Evolutionary conservation across 2,888 invertebrate species (phyloP).

Genomic region (Parascotia fuliginaria): DNA sequence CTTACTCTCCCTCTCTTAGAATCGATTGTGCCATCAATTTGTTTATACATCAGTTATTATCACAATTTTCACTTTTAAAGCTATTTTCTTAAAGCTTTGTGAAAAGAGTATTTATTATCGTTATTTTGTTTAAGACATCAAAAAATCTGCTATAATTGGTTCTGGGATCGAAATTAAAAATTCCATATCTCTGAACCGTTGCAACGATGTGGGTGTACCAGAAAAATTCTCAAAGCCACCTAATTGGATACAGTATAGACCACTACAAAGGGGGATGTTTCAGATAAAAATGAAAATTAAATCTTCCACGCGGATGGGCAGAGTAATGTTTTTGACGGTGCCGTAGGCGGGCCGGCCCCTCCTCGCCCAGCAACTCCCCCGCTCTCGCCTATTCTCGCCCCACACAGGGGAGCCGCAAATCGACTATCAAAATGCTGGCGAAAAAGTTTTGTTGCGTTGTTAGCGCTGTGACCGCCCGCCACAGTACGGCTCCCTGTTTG

Average conservation of each 20-base stretch:
- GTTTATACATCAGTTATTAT: too few species aligned
- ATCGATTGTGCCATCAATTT: too few species aligned
- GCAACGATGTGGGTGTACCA: conserved; percentile 67
- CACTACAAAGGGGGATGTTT: conserved; percentile 86
- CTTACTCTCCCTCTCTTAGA: too few species aligned
- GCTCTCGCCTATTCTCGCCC: conserved; percentile 20
- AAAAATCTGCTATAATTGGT: conserved; percentile 38
- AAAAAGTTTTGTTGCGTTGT: conserved; percentile 71
- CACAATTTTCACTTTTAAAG: too few species aligned
- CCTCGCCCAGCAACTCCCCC: conserved; percentile 35
- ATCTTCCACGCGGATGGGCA: conserved; percentile 85
- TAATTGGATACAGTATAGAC: conserved; percentile 84
- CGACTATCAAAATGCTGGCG: conserved; percentile 83
- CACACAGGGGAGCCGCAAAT: conserved; percentile 71
- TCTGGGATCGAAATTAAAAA: conserved; percentile 73
- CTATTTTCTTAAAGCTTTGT: too few species aligned
- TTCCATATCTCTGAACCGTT: conserved; percentile 75
- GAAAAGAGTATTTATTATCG: background rate
- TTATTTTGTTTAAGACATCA: conserved; percentile 34
- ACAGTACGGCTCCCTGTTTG: conserved; percentile 58
- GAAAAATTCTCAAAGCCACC: conserved; percentile 81
- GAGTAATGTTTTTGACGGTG: conserved; percentile 86
- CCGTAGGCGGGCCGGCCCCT: conserved; percentile 59
- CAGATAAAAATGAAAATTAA: conserved; percentile 87
- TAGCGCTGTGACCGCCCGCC: conserved; percentile 73